Base-by-base conservation (phyloP, 1,140 invertebrate species). In the Drosophila eugracilis region DNA sequence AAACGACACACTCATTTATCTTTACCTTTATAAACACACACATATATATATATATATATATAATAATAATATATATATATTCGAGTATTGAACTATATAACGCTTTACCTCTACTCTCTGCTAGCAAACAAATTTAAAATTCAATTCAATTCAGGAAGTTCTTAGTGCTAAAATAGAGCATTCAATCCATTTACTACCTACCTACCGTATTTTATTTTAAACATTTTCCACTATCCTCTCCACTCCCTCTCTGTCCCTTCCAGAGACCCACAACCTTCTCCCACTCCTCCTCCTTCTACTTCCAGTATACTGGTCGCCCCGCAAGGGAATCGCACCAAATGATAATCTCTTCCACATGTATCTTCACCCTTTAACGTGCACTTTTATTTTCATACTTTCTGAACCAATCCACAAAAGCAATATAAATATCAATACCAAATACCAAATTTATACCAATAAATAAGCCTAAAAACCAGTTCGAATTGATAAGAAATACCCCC, bases 371-470 rank as follows among this genome's bases (percentile, higher is more conserved):
- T 57, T 74, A 59, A 77, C 75, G 66, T 77, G 77, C 83, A 89
- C 83, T 70, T 83, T 85, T 83, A 66, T 83, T 90, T 83, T 34
- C 80, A 90, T 73, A 63, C 72, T 88, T 72, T 59, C 70, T 62
- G 59, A 88, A 72, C 58, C 53, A 65, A 26, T n/a, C 50, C 41
- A 47, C 59, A 49, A 59, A 75, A 59, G 67, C 58, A 71, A 48
- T 36, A 70, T 58, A 79, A 54, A 72, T 39, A 37, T 58, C 9
- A 58, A 66, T 57, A 57, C 5, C 9, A 41, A 36, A 60, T 67
- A 65, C 10, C 44, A 24, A 52, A 19, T n/a, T n/a, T n/a, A 44
- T 41, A 65, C 7, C 44, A 36, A 30, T 60, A 28, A 36, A 14
- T 19, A 5, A 44, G 19, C 19, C 57, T 52, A 21, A 22, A 26